phyloP scores from a whole-genome alignment of 2,888 invertebrate genomes.

The Notocelia uddmanniana region DNA sequence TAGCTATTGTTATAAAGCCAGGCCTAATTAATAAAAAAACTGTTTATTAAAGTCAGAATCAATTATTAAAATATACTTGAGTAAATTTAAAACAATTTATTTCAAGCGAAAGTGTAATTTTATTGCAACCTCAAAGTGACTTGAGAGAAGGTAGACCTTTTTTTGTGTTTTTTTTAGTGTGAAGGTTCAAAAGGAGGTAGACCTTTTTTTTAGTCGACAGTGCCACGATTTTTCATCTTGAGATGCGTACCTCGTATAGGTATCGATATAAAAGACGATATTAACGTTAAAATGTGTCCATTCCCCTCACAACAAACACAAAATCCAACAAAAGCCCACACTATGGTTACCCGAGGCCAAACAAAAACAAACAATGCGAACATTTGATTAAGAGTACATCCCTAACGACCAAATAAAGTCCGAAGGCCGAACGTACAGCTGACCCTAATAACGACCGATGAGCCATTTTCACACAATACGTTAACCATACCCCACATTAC shows the following conservation, averaged over 20 bases:
- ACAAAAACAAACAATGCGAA: constrained; percentile 32
- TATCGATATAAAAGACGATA: neutral
- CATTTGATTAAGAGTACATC: constrained; percentile 39
- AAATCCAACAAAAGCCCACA: neutral
- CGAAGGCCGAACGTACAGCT: constrained; percentile 7
- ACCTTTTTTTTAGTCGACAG: too few relatives aligned
- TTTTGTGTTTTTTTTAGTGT: too few relatives aligned
- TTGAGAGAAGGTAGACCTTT: too few relatives aligned
- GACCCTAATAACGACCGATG: constrained; percentile 35
- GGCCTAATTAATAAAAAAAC: too few relatives aligned
- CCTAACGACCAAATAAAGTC: constrained; percentile 27
- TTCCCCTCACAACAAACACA: neutral
- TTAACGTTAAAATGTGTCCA: neutral
- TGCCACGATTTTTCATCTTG: too few relatives aligned
- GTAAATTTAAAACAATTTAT: too few relatives aligned
- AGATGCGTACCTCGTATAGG: neutral
- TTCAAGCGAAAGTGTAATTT: too few relatives aligned
- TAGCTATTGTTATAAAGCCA: too few relatives aligned
- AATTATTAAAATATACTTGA: too few relatives aligned
- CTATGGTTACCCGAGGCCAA: constrained; percentile 5
- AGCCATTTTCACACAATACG: constrained; percentile 37
- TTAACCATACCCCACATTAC: constrained; percentile 14
- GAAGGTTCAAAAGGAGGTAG: too few relatives aligned
- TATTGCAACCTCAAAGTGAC: too few relatives aligned
- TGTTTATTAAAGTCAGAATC: too few relatives aligned